Conservation (phyloP, 2,797 vertebrate species). For the Nyctalus aviator region DNA sequence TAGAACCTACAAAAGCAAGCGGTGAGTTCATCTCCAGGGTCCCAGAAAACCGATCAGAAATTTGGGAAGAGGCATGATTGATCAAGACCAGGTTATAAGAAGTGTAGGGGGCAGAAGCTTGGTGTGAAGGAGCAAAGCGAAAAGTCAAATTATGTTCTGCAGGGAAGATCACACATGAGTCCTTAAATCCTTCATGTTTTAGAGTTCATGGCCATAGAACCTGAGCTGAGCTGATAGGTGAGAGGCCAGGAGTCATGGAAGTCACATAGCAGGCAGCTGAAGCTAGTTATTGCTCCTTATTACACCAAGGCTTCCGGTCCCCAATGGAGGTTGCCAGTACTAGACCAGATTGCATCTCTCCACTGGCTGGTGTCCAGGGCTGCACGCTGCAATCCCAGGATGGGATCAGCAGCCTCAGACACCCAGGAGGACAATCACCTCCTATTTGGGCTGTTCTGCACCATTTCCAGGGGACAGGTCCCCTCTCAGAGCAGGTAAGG, state of each 20-base stretch:
- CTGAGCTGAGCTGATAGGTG: neutral
- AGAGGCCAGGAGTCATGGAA: neutral
- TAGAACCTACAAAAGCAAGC: neutral
- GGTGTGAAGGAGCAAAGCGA: neutral
- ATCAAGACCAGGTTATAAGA: neutral
- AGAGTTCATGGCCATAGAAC: neutral
- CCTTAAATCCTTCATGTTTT: neutral
- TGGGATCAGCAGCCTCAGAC: neutral
- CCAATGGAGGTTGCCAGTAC: neutral
- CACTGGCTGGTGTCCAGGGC: constrained; percentile 6
- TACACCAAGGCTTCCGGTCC: neutral
- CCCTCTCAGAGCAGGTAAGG: neutral
- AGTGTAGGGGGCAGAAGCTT: neutral
- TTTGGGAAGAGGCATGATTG: neutral
- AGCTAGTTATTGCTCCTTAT: neutral
- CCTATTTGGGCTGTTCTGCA: constrained; percentile 9
- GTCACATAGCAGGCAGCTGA: neutral
- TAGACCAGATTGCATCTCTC: neutral
- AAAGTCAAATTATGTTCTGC: neutral
- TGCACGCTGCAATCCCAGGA: neutral
- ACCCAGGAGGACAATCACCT: neutral
- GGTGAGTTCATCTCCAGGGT: neutral
- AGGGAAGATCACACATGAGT: neutral
- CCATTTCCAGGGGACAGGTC: constrained; percentile 34
- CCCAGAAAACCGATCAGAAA: neutral